These are phyloP conservation scores for Plectropomus leopardus DNA, from an alignment of 2,113 vertebrate species.

Conservation along the genomic window DNA sequence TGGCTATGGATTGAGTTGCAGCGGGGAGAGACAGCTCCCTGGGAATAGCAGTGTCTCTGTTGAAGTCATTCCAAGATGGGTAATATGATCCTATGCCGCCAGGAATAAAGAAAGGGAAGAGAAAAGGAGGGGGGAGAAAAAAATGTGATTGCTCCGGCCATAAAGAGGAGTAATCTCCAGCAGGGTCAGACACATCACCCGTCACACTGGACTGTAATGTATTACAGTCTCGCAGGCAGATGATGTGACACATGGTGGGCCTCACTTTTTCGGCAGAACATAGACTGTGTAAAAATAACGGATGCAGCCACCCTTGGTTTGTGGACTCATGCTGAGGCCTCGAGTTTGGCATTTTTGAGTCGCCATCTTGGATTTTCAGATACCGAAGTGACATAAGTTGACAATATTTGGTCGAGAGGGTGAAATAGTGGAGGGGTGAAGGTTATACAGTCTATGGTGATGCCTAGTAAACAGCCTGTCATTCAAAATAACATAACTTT, in stretches of 20 bases:
- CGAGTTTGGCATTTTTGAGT: too few species aligned
- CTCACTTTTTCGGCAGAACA: slow-evolving; percentile 10
- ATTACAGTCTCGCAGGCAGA: slow-evolving; percentile 65
- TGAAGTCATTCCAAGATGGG: slow-evolving; percentile 87
- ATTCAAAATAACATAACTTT: too few species aligned
- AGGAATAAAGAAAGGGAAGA: slow-evolving; percentile 74
- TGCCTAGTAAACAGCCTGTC: too few species aligned
- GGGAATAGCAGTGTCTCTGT: slow-evolving; percentile 85
- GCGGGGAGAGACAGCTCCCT: slow-evolving; percentile 80
- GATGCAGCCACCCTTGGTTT: too few species aligned
- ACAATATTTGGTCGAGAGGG: too few species aligned
- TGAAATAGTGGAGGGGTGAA: too few species aligned
- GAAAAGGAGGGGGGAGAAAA: slow-evolving; percentile 43
- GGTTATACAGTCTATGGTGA: too few species aligned
- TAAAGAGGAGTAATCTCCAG: slow-evolving; percentile 82
- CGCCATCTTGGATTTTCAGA: too few species aligned
- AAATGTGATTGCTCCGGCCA: slow-evolving; percentile 83
- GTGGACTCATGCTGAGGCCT: too few species aligned
- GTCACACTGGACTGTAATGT: slow-evolving; percentile 74
- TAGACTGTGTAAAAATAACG: too few species aligned
- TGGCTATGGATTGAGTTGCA: slow-evolving; percentile 88
- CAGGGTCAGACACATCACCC: slow-evolving; percentile 78
- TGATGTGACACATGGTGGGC: slow-evolving; percentile 62
- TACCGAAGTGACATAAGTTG: too few species aligned
- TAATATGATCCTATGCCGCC: slow-evolving; percentile 84